Base-by-base conservation (phyloP, 2,797 vertebrate genomes). In the Sebastes taczanowskii region DNA sequence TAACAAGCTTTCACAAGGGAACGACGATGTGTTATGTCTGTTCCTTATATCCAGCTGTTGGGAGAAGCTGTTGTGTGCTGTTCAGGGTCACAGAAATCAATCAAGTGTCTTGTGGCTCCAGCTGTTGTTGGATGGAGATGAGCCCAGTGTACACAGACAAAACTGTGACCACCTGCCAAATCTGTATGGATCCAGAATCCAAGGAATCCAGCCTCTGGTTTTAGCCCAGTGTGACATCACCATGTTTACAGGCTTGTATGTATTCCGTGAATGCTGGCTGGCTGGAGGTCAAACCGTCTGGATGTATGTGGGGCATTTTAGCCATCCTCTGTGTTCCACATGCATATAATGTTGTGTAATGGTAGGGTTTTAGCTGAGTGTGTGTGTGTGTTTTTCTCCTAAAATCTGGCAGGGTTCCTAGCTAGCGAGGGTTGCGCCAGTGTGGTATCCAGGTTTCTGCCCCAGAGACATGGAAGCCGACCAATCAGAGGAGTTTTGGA, bases 401-500 rank as follows among this genome's bases (percentile, higher is more conserved):
- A 53, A 82, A 86, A 64, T 4, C 66, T 88, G 90, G 77, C 87
- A 68, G 49, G 29, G 20, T 30, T 88, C 77, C 84, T 74, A 56
- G 82, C 62, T 64, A 71, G 74, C 8, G 29, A 71, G 84, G 63
- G 72, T 77, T 76, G 79, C 5, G n/a, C 76, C 77, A 84, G 80
- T 32, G 46, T 77, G 63, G 71, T 80, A 81, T 85, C 81, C 89
- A 90, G 83, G 84, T 90, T 89, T 86, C 84, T 86, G 80, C 86
- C 88, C 79, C 32, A 68, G 88, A 81, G 86, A 86, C 66, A 46
- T 78, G 77, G 73, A 74, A 77, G 71, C 30, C 1, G 53, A 89
- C 91, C 88, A 90, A 90, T 90, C 86, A 79, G 75, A 86, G 74
- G 59, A 64, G 66, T 84, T 90, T 49, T 80, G 77, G 74, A 87